Base-by-base conservation (phyloP, 2,113 vertebrate species). In the Nannobrachium achirus region DNA sequence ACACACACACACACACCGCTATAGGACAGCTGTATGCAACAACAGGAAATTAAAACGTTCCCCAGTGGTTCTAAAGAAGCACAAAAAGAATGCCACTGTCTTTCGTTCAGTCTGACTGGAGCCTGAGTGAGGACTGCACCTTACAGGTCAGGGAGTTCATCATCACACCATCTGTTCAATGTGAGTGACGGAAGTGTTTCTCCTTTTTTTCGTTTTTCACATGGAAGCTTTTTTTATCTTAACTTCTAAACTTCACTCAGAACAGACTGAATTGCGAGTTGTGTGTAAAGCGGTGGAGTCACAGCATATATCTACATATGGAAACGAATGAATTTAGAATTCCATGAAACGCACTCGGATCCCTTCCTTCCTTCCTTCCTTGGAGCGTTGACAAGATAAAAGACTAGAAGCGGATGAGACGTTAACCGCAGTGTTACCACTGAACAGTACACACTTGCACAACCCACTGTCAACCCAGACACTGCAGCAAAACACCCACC, bases 21-120 rank as follows among this genome's bases (percentile, higher is more conserved):
- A 18, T 76, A 99, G 97, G 97, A 99, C 76, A 98, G 96, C 92
- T 99, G 99, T 92, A 96, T 95, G 80, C 93, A 99, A 75, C 97
- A 98, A 86, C 93, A 97, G 78, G 95, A 95, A 38, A 94, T 90
- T 9, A 89, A 92, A 39, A 96, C 97, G 40, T 39, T 87, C 18
- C 98, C 98, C 0, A 0, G 1, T 92, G 75, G 89, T 89, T 0
- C 71, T 99, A 19, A 94, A 96, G 83, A 91, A 74, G 81, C 82
- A 99, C 63, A 95, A 94, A 82, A 99, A 99, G 81, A 97, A 97
- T 82, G 96, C 96, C 44, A 98, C 95, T 0, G 94, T 99, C 63
- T 97, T 98, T 65, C 94, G 96, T 64, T 93, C 93, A 0, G 79
- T 91, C 6, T 91, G 86, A 1, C 64, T 94, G 59, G 94, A 95